Conservation (phyloP, 2,113 vertebrate genomes). For the Morone chrysops region DNA sequence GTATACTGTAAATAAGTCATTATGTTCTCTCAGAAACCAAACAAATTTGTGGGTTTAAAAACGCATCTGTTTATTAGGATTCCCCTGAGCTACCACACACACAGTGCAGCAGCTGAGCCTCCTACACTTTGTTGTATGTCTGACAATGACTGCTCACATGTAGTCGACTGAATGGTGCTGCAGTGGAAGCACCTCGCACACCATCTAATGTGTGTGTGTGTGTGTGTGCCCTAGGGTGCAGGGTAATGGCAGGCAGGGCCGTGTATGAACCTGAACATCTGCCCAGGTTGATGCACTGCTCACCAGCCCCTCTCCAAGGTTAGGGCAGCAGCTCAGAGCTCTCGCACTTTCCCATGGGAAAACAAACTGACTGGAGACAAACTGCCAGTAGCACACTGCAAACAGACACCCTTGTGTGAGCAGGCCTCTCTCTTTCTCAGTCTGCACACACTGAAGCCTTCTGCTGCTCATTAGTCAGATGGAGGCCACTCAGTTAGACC, state of each 20-base stretch:
- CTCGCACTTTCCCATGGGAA: slow-evolving; percentile 61
- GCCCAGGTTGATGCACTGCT: slow-evolving; percentile 39
- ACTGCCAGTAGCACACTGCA: slow-evolving; percentile 65
- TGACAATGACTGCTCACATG: slow-evolving; percentile 3
- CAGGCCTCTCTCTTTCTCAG: slow-evolving; percentile 21
- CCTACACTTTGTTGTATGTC: not conserved
- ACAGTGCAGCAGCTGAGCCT: slow-evolving; percentile 7
- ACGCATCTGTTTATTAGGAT: not conserved
- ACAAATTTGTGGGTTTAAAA: slow-evolving; percentile 8
- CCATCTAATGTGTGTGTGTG: not conserved
- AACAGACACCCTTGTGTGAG: slow-evolving; percentile 72
- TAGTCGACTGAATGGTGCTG: not conserved
- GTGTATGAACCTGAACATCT: slow-evolving; percentile 64
- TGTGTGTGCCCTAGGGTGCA: not conserved
- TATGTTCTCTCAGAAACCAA: not conserved
- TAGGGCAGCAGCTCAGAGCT: slow-evolving; percentile 33
- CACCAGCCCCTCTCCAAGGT: slow-evolving; percentile 49
- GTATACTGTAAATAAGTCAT: slow-evolving; percentile 20
- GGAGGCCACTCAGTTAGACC: slow-evolving; percentile 16
- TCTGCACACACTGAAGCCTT: slow-evolving; percentile 18
- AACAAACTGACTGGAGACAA: slow-evolving; percentile 67
- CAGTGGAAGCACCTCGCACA: not conserved
- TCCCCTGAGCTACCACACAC: not conserved
- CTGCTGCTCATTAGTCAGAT: slow-evolving; percentile 35
- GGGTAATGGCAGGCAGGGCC: slow-evolving; percentile 25